Base-by-base conservation (phyloP, 2,113 vertebrate genomes). In the Prochilodus magdalenae region DNA sequence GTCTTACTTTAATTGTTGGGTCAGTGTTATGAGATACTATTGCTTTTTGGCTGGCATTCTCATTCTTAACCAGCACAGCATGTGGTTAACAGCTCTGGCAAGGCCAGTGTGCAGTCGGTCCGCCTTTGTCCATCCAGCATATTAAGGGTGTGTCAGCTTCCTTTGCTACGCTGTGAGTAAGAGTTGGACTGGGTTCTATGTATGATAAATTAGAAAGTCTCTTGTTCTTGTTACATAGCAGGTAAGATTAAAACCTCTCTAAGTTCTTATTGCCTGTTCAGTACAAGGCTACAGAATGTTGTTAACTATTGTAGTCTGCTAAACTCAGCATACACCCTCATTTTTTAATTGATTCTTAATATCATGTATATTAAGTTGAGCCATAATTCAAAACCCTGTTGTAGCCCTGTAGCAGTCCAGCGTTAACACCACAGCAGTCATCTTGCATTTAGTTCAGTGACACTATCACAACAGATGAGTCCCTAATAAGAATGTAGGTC, bases 21-120 rank as follows among this genome's bases (percentile, higher is more conserved):
- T 53, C 44, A 20, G 18, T 75, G 73, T 57, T 57, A 57, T 40
- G 75, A 12, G 60, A 79, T 16, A 62, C 24, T 71, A 18, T 72
- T 60, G 60, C 30, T 40, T n/a, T 74, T 74, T 74, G 72, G 71
- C 72, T 29, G 30, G 29, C 53, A n/a, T 75, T 57, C 11, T 4
- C 51, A 20, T 12, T 59, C 51, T 36, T 55, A 29, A n/a, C 0
- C 27, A 36, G 13, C 27, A 40, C 62, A 44, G 36, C 60, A 29
- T 77, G 33, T 70, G 66, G 49, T 29, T 47, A 82, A 82, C 80
- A 49, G 20, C 29, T 77, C n/a, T 74, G 79, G 29, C 27, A 49
- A 74, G 60, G 47, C 44, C 0, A 33, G 8, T 27, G 33, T 7
- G 36, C n/a, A 20, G 24, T 27, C 5, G 65, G 44, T 63, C 36